phyloP scores from a whole-genome alignment of 2,888 invertebrate genomes.

The Macropis europaea region DNA sequence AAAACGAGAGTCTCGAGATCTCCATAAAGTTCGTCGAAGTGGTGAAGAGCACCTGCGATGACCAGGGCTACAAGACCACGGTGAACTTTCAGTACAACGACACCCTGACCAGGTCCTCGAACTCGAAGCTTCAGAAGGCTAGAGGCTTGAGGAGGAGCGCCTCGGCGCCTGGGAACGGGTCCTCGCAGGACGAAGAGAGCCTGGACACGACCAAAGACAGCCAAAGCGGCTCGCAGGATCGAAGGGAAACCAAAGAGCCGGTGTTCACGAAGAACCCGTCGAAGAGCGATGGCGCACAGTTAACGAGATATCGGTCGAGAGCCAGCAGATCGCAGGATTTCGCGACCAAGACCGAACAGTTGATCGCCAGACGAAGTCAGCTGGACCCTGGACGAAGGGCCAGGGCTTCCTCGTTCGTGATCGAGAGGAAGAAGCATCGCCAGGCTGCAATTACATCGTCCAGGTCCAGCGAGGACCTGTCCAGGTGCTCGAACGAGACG shows the following conservation, averaged over 20 bases:
- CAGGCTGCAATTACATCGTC: conserved; percentile 40
- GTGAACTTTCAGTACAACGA: conserved; percentile 52
- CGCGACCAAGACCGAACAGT: conserved; percentile 61
- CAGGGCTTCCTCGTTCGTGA: conserved; percentile 70
- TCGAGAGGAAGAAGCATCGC: conserved; percentile 51
- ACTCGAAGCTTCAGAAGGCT: conserved; percentile 12
- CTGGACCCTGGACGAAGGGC: conserved; percentile 42
- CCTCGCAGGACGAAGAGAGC: not conserved
- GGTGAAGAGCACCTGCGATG: conserved; percentile 18
- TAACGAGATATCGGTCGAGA: conserved; percentile 50
- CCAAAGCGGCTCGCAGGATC: conserved; percentile 11
- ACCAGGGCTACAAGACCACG: conserved; percentile 47
- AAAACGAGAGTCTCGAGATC: not conserved
- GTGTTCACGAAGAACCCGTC: conserved; percentile 9
- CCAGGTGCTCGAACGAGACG: conserved; percentile 42
- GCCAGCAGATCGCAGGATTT: conserved; percentile 52
- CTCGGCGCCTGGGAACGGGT: conserved; percentile 53
- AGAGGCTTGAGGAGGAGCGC: conserved; percentile 49
- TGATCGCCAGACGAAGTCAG: conserved; percentile 57
- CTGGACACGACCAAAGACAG: conserved; percentile 37
- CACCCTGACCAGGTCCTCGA: conserved; percentile 40
- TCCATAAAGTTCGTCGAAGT: conserved; percentile 25
- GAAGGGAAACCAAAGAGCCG: conserved; percentile 38
- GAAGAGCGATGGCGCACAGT: conserved; percentile 24
- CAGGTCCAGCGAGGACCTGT: conserved; percentile 59